These are phyloP conservation scores for Hoplias malabaricus DNA, from an alignment of 2,113 vertebrate species.

Conservation along the genomic window DNA sequence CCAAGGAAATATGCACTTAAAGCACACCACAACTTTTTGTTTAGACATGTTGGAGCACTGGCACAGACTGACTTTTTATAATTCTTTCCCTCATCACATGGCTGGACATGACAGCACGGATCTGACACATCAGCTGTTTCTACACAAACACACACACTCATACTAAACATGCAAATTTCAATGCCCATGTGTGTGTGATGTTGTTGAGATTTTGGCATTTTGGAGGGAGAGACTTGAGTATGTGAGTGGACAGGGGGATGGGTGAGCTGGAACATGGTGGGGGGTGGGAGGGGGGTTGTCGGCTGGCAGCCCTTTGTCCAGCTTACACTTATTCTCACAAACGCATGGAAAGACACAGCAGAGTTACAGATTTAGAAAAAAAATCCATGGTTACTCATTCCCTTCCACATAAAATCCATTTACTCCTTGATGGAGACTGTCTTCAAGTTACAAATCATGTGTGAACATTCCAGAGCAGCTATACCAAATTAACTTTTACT, in stretches of 20 bases:
- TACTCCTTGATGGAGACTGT: background rate
- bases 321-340: background rate
- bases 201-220: slow-evolving; percentile 21
- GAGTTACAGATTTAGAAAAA: slow-evolving; percentile 15
- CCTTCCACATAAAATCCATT: slow-evolving; percentile 10
- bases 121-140: slow-evolving; percentile 75
- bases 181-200: slow-evolving; percentile 29
- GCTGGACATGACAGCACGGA: slow-evolving; percentile 69
- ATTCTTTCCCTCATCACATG: slow-evolving; percentile 62
- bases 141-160: background rate
- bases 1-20: background rate
- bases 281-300: slow-evolving; percentile 10
- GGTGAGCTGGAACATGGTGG: background rate
- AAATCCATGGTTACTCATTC: background rate
- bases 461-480: background rate
- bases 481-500: background rate
- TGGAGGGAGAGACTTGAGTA: slow-evolving; percentile 20
- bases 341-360: background rate
- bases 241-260: slow-evolving; percentile 20
- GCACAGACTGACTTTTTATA: slow-evolving; percentile 65
- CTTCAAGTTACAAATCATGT: background rate
- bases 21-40: background rate
- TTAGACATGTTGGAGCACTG: slow-evolving; percentile 50
- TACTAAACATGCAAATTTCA: slow-evolving; percentile 31
- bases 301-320: slow-evolving; percentile 34